Base-by-base conservation (phyloP, 1,140 invertebrate genomes). In the Teleopsis dalmanni region DNA sequence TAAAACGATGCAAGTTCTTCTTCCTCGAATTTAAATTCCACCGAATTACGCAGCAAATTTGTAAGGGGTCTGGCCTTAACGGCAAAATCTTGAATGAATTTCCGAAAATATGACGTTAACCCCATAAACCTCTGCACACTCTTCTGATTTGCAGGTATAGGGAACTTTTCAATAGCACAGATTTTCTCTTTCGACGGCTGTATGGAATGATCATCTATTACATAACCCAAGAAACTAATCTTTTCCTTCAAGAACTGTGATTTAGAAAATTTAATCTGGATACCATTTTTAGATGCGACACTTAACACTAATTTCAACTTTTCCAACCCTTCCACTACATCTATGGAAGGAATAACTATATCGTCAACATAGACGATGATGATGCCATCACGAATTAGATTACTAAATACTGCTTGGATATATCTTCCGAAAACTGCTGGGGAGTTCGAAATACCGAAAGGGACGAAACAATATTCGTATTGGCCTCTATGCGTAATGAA, bases 391-490 rank as follows among this genome's bases (percentile, higher is more conserved):
- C n/a, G 7, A 7, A 38, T 38, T 6, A 48, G 19, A 18, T 37
- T 21, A 8, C 35, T 26, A 18, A 38, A 40, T 7, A 48, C 21
- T 14, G 35, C 46, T 5, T 75, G 50, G n/a, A 75, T 72, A 5
- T 73, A 53, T 34, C 60, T 42, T 46, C 71, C 62, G 48, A 76
- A 76, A 3, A 63, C 58, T 8, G 60, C 47, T 0, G 73, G 63
- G 0, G 67, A 59, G 53, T 73, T 75, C 6, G 51, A 55, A 3
- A 77, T 51, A 21, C n/a, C n/a, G n/a, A n/a, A n/a, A n/a, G n/a
- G n/a, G n/a, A n/a, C n/a, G n/a, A n/a, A n/a, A n/a, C n/a, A 46
- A 48, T 58, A 76, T 48, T 74, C 73, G 48, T 74, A 78, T 40
- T 66, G 65, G 3, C 44, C 57, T 44, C 68, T 68, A 0, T 61